Evolutionary conservation across 2,113 vertebrate genomes (phyloP).

Genomic region (Pollimyrus isidori): DNA sequence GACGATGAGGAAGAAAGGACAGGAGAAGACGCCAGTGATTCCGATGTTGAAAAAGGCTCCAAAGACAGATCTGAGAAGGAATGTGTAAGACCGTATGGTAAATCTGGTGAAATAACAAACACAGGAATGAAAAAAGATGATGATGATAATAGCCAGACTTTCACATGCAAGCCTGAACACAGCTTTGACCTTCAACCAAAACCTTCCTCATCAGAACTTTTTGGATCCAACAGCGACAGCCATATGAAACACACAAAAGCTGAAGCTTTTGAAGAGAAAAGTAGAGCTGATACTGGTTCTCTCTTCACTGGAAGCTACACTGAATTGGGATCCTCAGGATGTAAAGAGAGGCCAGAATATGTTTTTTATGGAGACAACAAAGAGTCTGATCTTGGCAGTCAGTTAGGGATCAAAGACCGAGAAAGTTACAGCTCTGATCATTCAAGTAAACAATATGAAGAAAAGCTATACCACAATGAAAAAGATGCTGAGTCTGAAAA

Average conservation of each 20-base stretch:
- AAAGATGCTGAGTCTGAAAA: conserved; percentile 31
- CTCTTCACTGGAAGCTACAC: conserved; percentile 36
- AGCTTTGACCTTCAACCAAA: conserved; percentile 18
- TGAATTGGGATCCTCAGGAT: conserved; percentile 37
- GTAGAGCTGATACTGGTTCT: conserved; percentile 23
- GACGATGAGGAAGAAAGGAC: conserved; percentile 47
- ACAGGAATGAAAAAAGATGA: conserved; percentile 38
- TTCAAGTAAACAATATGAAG: conserved; percentile 34
- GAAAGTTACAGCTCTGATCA: conserved; percentile 24
- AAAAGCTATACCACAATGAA: conserved; percentile 34
- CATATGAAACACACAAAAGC: conserved; percentile 25
- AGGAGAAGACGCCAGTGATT: conserved; percentile 67
- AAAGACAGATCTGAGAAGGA: conserved; percentile 87
- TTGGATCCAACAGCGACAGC: conserved; percentile 16
- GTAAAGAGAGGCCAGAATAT: conserved; percentile 26
- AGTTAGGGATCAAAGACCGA: conserved; percentile 25
- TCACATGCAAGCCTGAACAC: background rate
- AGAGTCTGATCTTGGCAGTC: conserved; percentile 8
- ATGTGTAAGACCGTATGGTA: conserved; percentile 41
- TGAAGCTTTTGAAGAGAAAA: conserved; percentile 19
- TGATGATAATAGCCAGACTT: conserved; percentile 14
- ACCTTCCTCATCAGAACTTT: conserved; percentile 26
- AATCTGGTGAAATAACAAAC: conserved; percentile 30
- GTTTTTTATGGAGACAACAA: conserved; percentile 26
- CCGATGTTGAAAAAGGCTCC: conserved; percentile 87